Base-by-base conservation (phyloP, 2,113 vertebrate genomes). In the Lepus timidus region DNA sequence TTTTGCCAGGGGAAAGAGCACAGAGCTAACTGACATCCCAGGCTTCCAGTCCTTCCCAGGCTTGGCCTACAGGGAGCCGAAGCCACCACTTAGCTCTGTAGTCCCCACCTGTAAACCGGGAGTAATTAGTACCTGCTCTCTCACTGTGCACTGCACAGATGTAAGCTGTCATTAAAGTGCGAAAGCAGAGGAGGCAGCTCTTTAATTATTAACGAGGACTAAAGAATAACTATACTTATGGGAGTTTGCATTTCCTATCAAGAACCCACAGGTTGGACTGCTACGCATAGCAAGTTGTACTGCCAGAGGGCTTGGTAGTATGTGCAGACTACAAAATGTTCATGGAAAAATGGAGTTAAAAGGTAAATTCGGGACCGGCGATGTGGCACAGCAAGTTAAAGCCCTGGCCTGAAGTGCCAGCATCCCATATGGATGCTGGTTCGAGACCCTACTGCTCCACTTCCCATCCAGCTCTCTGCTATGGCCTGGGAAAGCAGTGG, bases 161-260 rank as follows among this genome's bases (percentile, higher is more conserved):
- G 88, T 44, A 87, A 96, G 33, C 68, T 88, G 65, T 96, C 91
- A 94, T 95, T 95, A 94, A 61, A 87, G 80, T 61, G 16, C 55
- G 6, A 5, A 85, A 92, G 93, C 49, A 51, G 33, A 73, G 80
- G 75, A 89, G 8, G n/a, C 11, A 65, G 76, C 11, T 68, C 91
- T 93, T 91, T 93, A 96, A 95, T 93, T 90, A 94, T 94, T 79
- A 93, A 86, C 27, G 61, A 80, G 58, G 80, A 78, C 39, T 73
- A 67, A 36, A 90, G 79, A 82, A 78, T 51, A 79, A 44, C 86
- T 96, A 39, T 90, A 90, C 64, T 88, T 85, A 85, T 0, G 67
- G 29, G 70, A 83, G 85, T 74, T 93, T 94, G 67, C 82, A 76
- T 64, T 74, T 90, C 73, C 39, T 92, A 79, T 85, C 74, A 90